phyloP scores from a whole-genome alignment of 2,797 vertebrate genomes.

The Vultur gryphus region DNA sequence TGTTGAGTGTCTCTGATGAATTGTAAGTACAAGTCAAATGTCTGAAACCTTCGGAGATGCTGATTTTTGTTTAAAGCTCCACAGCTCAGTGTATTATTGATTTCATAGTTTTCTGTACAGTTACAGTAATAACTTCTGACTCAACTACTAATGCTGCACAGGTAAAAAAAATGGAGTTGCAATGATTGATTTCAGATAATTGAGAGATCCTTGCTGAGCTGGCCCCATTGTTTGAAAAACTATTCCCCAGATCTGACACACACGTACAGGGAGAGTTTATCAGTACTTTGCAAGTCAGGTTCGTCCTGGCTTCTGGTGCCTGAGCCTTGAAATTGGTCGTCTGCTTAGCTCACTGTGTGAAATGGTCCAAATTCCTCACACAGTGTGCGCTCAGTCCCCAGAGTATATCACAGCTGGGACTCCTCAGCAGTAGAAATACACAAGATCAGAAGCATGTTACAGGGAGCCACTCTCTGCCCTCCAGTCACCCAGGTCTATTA shows the following conservation, averaged over 20 bases:
- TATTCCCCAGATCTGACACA: not conserved
- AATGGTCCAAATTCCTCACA: not conserved
- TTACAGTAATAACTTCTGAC: not conserved
- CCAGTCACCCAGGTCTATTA: not conserved
- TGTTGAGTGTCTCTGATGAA: not conserved
- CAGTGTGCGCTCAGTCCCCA: not conserved
- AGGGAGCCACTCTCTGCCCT: not conserved
- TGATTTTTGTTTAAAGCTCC: not conserved
- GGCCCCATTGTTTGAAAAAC: not conserved
- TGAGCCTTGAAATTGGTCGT: not conserved
- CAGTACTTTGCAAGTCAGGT: not conserved
- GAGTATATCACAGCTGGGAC: not conserved
- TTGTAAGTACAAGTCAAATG: not conserved
- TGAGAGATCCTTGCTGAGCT: not conserved
- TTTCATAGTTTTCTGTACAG: not conserved
- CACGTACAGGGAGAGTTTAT: not conserved
- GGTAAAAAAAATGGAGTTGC: not conserved
- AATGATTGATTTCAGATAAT: not conserved
- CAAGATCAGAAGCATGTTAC: rapidly evolving
- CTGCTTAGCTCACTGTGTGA: not conserved
- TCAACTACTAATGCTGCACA: not conserved
- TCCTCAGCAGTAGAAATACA: not conserved
- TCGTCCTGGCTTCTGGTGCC: not conserved
- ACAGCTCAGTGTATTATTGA: not conserved
- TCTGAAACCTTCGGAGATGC: not conserved